Base-by-base conservation (phyloP, 2,113 vertebrate genomes). In the Kobus ellipsiprymnus region DNA sequence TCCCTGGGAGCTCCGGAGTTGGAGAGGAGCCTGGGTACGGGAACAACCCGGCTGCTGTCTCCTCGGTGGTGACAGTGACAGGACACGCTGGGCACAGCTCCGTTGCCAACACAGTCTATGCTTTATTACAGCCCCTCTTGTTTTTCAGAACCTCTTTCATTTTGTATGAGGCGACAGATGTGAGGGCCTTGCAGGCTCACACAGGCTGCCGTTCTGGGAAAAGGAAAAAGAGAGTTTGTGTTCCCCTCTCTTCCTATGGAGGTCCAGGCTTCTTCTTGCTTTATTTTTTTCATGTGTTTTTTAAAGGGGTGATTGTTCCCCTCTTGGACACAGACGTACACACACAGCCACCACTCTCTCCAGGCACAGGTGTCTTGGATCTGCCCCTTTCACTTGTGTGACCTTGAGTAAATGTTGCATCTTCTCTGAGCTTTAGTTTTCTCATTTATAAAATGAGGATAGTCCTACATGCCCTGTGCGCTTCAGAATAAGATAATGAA, bases 121-220 rank as follows among this genome's bases (percentile, higher is more conserved):
- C 98, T 98, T 98, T 98, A 98, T 98, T 96, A 91, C 55, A 96
- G 96, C 94, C 98, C 94, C 97, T 98, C 98, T 95, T 97, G 98
- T 92, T 98, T 98, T 98, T 98, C 98, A 98, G 98, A 98, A 97
- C 97, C 98, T 98, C 98, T 98, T 98, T 98, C 98, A 98, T 98
- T 98, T 98, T 98, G 98, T 90, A 78, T 97, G 98, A 98, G 98
- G 97, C 98, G 98, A 98, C 99, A 99, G 98, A 98, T 99, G 98
- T 98, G 98, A 98, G 98, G 98, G 98, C 98, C 98, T 98, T 7
- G 77, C 98, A 92, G 96, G 98, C 97, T 98, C 97, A 95, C 98
- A 98, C 97, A 98, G 98, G 97, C 98, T 98, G 98, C 98, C 93
- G 64, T 96, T 98, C 98, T 97, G 92, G 94, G 98, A 94, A 96